Percentiles rank a stretch among this genome's conserved stretches.
These are phyloP conservation scores for Peromyscus maniculatus DNA, from an alignment of 2,113 vertebrate genomes.

Conservation along the genomic window DNA sequence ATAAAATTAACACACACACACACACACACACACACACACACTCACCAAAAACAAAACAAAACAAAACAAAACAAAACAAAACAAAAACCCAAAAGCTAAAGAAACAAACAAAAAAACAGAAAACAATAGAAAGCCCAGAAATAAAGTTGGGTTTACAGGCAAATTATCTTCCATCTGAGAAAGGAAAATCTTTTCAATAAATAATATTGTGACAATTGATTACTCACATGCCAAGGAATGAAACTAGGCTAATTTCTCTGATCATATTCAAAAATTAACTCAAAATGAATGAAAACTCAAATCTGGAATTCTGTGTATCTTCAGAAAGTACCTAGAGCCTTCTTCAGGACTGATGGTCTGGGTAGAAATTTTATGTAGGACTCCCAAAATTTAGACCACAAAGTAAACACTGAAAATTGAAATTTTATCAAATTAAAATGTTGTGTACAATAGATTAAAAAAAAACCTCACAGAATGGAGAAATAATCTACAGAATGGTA, in stretches of 20 bases:
- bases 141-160: too few species aligned
- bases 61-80: too few species aligned
- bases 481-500: not conserved
- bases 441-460: not conserved
- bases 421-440: not conserved
- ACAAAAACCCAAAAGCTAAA: too few species aligned
- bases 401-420: not conserved
- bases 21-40: not conserved
- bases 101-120: too few species aligned
- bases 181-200: too few species aligned
- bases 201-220: too few species aligned
- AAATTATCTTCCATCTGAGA: too few species aligned
- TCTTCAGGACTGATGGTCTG: not conserved
- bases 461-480: not conserved
- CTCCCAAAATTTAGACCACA: not conserved
- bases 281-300: not conserved
- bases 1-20: not conserved
- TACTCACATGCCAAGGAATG: not conserved
- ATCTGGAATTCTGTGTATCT: not conserved
- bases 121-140: too few species aligned
- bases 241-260: not conserved
- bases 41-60: not conserved
- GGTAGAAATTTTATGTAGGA: not conserved
- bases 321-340: not conserved
- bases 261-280: not conserved